Evolutionary conservation across 2,888 invertebrate species (phyloP), one percentile per base, ranked within the genome.

Genomic region (Ferdinandea cuprea): DNA sequence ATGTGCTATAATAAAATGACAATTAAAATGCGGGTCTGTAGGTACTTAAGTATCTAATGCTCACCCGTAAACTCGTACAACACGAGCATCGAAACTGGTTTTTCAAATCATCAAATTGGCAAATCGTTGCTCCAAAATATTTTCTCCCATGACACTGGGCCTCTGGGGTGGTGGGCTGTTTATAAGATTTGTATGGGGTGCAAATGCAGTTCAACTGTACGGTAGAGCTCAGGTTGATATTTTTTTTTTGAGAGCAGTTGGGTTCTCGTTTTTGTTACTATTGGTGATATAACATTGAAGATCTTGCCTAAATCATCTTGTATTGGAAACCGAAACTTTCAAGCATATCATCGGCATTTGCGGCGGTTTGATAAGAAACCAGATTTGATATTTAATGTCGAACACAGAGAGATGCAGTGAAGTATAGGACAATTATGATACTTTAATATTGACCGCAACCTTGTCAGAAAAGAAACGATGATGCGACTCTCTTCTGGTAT

Each of bases 11-110:
- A 71, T 71, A 46, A 80, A 74, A 58, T 42, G 48, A 42, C 48
- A 69, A 48, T 80, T 69, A 42, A 76, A 68, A 68, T 40, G 58
- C 77, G 50, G 32, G 66, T 56, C 50, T 50, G 58, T 54, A 68
- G 69, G 40, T 21, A 63, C 77, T 71, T 59, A 68, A 59, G 50
- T 66, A 42, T 74, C 74, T 76, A 37, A 63, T 61, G 61, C 63
- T 61, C 80, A 56, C 56, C 74, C 25, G 68, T 69, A 63, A 69
- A 76, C 35, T 32, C 28, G 44, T 48, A 52, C 40, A 42, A 15
- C n/a, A 58, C 15, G 30, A 25, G 81, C 81, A 83, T 83, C 81
- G 19, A 35, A 61, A 78, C 81, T 50, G 28, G 78, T 78, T 78
- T 77, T 48, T 19, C 50, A 21, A 66, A 59, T 42, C 56, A 61